These are phyloP conservation scores for Caradrina clavipalpis DNA, from an alignment of 2,888 invertebrate species.

Conservation along the genomic window DNA sequence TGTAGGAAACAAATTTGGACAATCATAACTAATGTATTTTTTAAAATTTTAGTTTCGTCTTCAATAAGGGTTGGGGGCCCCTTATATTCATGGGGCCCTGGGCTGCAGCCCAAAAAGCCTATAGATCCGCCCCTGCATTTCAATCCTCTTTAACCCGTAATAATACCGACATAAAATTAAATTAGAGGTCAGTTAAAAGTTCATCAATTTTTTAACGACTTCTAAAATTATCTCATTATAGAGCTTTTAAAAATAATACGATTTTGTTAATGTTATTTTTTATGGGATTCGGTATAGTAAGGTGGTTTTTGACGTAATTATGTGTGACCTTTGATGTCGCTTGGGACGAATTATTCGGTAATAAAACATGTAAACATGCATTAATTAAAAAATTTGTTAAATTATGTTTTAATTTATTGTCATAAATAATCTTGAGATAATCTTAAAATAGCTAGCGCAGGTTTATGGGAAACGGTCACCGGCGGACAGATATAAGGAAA, in stretches of 20 bases:
- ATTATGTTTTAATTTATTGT: constrained; percentile 5
- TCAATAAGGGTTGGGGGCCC: no score
- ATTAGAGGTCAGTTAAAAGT: constrained; percentile 74
- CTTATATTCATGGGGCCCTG: no score
- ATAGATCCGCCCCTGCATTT: constrained; percentile 77
- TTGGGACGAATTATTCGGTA: constrained; percentile 15
- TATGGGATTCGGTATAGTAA: constrained; percentile 13
- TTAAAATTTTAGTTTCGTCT: no score
- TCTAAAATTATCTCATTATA: constrained; percentile 57
- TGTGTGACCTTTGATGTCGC: constrained; percentile 28
- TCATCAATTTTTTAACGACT: constrained; percentile 72
- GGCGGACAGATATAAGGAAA: no score
- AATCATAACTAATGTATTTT: no score
- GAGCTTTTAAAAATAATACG: constrained; percentile 56
- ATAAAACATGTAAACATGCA: constrained; percentile 25
- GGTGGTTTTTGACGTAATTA: constrained; percentile 26
- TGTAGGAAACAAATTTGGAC: no score
- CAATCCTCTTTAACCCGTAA: constrained; percentile 65
- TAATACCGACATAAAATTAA: constrained; percentile 71
- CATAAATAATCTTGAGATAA: not conserved
- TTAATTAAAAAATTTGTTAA: constrained; percentile 10
- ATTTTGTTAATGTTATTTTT: constrained; percentile 44
- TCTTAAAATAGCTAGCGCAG: not conserved
- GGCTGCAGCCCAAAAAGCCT: no score
- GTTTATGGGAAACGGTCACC: not conserved